phyloP scores from a whole-genome alignment of 2,888 invertebrate genomes.

The Podotricha telesiphe region DNA sequence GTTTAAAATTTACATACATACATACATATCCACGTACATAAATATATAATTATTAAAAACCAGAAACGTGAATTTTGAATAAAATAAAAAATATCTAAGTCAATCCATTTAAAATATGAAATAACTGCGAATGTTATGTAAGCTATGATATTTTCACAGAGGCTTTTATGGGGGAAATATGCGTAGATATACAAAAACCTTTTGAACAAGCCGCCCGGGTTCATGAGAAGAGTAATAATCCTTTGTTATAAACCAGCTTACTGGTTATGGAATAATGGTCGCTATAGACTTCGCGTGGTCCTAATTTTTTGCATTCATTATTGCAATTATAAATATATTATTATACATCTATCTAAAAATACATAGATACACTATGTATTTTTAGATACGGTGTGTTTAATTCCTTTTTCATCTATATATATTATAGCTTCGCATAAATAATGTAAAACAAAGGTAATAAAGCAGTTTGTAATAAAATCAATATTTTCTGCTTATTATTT shows the following conservation, averaged over 20 bases:
- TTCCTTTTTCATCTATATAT: too few species aligned
- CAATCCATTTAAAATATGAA: neutral
- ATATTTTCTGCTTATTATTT: too few species aligned
- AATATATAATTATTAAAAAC: too few species aligned
- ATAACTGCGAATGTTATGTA: constrained; percentile 17
- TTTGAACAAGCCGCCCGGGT: constrained; percentile 26
- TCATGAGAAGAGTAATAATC: constrained; percentile 12
- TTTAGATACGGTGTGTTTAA: too few species aligned
- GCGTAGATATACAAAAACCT: constrained; percentile 21
- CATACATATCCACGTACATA: too few species aligned
- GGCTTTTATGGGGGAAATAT: constrained; percentile 23
- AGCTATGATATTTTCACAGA: constrained; percentile 14
- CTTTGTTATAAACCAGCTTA: constrained; percentile 31
- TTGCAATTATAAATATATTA: neutral
- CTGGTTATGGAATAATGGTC: constrained; percentile 4
- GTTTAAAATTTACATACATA: too few species aligned
- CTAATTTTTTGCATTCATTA: constrained; percentile 6
- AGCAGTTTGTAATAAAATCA: too few species aligned
- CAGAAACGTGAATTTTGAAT: neutral
- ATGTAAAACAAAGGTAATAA: too few species aligned
- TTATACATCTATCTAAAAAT: too few species aligned
- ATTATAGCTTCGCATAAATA: too few species aligned
- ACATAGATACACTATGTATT: too few species aligned
- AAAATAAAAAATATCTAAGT: neutral
- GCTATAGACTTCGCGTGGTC: neutral